Base-by-base conservation (phyloP, 92 coral and sea anemone species). In the Zoanthus solanderi region DNA sequence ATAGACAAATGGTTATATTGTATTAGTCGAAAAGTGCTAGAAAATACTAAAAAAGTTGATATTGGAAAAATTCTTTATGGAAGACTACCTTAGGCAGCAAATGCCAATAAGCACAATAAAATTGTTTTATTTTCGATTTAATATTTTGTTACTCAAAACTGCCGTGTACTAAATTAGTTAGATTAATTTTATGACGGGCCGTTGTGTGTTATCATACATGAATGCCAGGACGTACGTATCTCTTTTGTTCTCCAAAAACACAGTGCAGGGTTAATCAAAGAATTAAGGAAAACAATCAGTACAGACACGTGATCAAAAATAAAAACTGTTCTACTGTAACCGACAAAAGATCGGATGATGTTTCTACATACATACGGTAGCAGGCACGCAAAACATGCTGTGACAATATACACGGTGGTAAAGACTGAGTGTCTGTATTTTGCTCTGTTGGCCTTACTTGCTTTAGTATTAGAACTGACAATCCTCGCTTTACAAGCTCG, bases 251-350 rank as follows among this genome's bases (percentile, higher is more conserved):
- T 80, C 85, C 85, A 80, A 50, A 80, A 80, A 42, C 65, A 80
- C 61, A 80, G 18, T 5, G 47, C 85, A 3, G 85, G 85, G 42
- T 80, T 80, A 5, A 80, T 80, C 23, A 67, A 18, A 9, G 85
- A 80, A 28, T 80, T 80, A 0, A 80, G 75, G 61, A n/a, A 80
- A 5, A 80, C 75, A 9, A 80, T 42, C 30, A 65, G 10, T 11
- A 80, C 85, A 13, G 85, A 63, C 61, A 65, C 85, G 75, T 80
- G 85, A 44, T 80, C 85, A 28, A 48, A 3, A n/a, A 80, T 45
- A 57, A 63, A 80, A 6, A 80, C 18, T 15, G 34, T 45, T 29
- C 75, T 80, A 72, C 44, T 66, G 60, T 80, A 80, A 42, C 85
- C 75, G 18, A 23, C 1, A 28, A 80, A 66, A 45, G 85, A 80